These are phyloP conservation scores for Furcifer pardalis DNA, from an alignment of 2,797 vertebrate species.

Conservation along the genomic window DNA sequence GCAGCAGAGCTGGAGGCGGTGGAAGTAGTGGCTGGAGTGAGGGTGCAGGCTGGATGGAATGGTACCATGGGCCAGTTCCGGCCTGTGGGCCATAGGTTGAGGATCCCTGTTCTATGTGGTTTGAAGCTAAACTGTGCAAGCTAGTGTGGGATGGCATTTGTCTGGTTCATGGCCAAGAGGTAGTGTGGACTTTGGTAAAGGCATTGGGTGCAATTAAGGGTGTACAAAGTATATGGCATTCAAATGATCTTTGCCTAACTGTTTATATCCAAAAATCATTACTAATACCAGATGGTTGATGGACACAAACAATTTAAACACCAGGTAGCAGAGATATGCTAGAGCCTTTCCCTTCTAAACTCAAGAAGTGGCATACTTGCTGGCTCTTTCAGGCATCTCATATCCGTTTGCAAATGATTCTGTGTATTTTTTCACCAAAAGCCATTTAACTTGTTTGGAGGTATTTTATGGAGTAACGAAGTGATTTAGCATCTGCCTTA, in stretches of 20 bases:
- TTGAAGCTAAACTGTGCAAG: too few relatives aligned
- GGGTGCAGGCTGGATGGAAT: too few relatives aligned
- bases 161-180: not conserved
- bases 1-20: too few relatives aligned
- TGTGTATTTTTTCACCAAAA: not conserved
- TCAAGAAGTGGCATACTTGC: not conserved
- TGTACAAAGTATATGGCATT: not conserved
- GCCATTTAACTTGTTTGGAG: not conserved
- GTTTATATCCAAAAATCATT: slow-evolving; percentile 44
- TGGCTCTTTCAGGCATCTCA: not conserved
- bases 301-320: not conserved
- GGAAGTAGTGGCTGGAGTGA: too few relatives aligned
- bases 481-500: not conserved
- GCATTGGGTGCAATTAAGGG: not conserved
- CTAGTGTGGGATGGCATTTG: not conserved
- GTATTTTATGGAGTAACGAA: not conserved
- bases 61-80: too few relatives aligned
- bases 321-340: slow-evolving; percentile 28
- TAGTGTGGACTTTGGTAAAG: slow-evolving; percentile 17
- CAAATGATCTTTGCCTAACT: slow-evolving; percentile 42
- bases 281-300: slow-evolving; percentile 27
- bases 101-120: too few relatives aligned
- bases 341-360: not conserved
- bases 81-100: too few relatives aligned
- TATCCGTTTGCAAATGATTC: not conserved